phyloP scores from a whole-genome alignment of 2,888 invertebrate species.

The Fragum fragum region DNA sequence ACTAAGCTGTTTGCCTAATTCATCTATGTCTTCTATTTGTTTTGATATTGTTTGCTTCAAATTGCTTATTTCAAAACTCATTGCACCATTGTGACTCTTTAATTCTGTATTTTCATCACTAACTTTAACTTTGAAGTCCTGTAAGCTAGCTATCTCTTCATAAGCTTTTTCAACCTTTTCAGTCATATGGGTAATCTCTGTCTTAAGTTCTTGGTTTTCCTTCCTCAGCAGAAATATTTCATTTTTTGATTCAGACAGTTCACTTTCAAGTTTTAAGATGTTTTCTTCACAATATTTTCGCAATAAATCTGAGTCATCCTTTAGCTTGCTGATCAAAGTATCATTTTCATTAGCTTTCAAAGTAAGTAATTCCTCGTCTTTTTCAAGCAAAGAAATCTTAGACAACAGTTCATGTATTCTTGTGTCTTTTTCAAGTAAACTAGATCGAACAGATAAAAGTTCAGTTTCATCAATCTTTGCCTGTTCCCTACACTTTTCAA shows the following conservation, averaged over 20 bases:
- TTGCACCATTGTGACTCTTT: neutral
- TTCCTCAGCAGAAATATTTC: neutral
- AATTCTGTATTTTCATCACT: neutral
- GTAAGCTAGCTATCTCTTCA: neutral
- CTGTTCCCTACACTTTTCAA: slow-evolving; percentile 19
- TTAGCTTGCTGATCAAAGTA: slow-evolving; percentile 38
- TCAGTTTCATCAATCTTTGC: neutral
- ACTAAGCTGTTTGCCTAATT: slow-evolving; percentile 30
- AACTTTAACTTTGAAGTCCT: neutral
- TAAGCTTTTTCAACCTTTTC: slow-evolving; percentile 10
- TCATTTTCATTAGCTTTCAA: slow-evolving; percentile 4
- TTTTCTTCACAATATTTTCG: neutral
- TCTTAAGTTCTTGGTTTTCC: slow-evolving; percentile 1
- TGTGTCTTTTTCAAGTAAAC: slow-evolving; percentile 9
- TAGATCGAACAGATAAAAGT: neutral
- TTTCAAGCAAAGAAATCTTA: slow-evolving; percentile 5
- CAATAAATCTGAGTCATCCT: slow-evolving; percentile 42
- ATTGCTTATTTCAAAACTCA: slow-evolving; percentile 3
- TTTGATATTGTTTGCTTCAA: slow-evolving; percentile 1
- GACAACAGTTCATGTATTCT: slow-evolving; percentile 14
- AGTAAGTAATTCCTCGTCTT: slow-evolving; percentile 11
- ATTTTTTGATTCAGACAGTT: slow-evolving; percentile 13
- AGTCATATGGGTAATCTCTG: neutral
- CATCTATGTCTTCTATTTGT: slow-evolving; percentile 4
- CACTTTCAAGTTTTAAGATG: neutral